These are phyloP conservation scores for Phrynocephalus vlangalii DNA, from an alignment of 2,797 vertebrate species.

Conservation along the genomic window DNA sequence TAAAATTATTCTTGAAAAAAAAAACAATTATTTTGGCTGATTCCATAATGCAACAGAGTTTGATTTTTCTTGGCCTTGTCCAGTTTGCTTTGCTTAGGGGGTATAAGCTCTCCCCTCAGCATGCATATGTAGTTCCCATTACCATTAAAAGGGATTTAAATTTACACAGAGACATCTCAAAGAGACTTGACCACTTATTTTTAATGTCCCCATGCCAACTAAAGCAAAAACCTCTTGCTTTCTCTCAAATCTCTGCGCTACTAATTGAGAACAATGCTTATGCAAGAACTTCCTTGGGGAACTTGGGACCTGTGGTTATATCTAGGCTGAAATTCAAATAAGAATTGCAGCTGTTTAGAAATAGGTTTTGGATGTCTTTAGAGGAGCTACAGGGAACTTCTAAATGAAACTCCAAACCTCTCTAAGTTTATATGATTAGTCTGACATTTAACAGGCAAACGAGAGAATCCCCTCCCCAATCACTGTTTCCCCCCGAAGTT, in stretches of 20 bases:
- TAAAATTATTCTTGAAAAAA: slow-evolving; percentile 64
- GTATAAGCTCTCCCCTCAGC: slow-evolving; percentile 49
- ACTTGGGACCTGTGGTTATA: slow-evolving; percentile 67
- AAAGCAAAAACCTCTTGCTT: slow-evolving; percentile 68
- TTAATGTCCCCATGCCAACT: slow-evolving; percentile 67
- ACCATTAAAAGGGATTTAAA: slow-evolving; percentile 59
- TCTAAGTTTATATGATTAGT: slow-evolving; percentile 20
- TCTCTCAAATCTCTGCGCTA: slow-evolving; percentile 61
- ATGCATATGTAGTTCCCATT: slow-evolving; percentile 60
- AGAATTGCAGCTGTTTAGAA: slow-evolving; percentile 76
- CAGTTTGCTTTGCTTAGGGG: slow-evolving; percentile 63
- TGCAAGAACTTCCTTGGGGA: slow-evolving; percentile 75
- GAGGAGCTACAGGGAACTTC: slow-evolving; percentile 65
- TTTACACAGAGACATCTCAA: slow-evolving; percentile 60
- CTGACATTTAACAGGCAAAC: slow-evolving; percentile 37
- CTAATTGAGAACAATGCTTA: slow-evolving; percentile 73
- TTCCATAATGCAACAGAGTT: slow-evolving; percentile 58
- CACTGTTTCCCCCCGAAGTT: slow-evolving; percentile 52
- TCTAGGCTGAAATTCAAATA: slow-evolving; percentile 71
- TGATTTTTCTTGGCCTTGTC: slow-evolving; percentile 68
- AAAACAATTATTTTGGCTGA: slow-evolving; percentile 58
- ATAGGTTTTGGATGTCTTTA: slow-evolving; percentile 60
- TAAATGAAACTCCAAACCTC: slow-evolving; percentile 45
- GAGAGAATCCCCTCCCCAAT: not conserved
- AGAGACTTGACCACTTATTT: slow-evolving; percentile 60